A percentile compares a stretch with the other conserved stretches of the same genome.
Conservation (phyloP, 2,888 invertebrate genomes). For the Synanthedon andrenaeformis region DNA sequence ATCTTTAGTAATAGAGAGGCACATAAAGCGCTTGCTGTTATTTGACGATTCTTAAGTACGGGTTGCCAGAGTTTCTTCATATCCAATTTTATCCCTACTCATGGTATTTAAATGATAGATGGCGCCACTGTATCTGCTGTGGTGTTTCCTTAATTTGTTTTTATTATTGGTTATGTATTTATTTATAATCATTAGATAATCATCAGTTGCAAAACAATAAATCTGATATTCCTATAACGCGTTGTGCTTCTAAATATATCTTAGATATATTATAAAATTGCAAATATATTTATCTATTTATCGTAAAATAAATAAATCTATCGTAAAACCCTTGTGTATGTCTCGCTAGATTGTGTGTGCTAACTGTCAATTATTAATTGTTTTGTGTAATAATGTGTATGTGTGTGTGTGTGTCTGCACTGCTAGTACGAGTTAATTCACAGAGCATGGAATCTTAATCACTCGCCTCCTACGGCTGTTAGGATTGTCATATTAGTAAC, state of each 20-base stretch:
- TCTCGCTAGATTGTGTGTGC: slow-evolving; percentile 36
- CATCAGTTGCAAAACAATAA: neutral
- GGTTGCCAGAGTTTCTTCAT: too few relatives aligned
- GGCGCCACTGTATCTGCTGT: too few relatives aligned
- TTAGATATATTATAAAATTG: neutral
- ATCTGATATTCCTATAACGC: slow-evolving; percentile 6
- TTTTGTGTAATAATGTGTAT: slow-evolving; percentile 15
- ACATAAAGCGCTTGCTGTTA: too few relatives aligned
- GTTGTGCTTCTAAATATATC: slow-evolving; percentile 5
- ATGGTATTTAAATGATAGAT: too few relatives aligned
- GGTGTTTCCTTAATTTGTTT: too few relatives aligned
- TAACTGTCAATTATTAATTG: slow-evolving; percentile 56
- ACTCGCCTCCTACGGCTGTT: too few relatives aligned
- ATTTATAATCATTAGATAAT: neutral
- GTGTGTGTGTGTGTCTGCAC: slow-evolving; percentile 11
- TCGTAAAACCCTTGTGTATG: slow-evolving; percentile 21
- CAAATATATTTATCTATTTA: slow-evolving; percentile 3
- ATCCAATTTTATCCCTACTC: too few relatives aligned
- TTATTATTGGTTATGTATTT: neutral
- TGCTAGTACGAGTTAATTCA: neutral
- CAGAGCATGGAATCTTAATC: neutral
- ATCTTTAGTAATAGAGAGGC: too few relatives aligned
- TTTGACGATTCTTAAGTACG: too few relatives aligned
- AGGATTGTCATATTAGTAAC: too few relatives aligned
- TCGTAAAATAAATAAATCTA: too few relatives aligned